Percentiles rank a stretch among this genome's conserved stretches.
phyloP scores from a whole-genome alignment of 2,888 invertebrate genomes.

The Rugalucina vietnamica region DNA sequence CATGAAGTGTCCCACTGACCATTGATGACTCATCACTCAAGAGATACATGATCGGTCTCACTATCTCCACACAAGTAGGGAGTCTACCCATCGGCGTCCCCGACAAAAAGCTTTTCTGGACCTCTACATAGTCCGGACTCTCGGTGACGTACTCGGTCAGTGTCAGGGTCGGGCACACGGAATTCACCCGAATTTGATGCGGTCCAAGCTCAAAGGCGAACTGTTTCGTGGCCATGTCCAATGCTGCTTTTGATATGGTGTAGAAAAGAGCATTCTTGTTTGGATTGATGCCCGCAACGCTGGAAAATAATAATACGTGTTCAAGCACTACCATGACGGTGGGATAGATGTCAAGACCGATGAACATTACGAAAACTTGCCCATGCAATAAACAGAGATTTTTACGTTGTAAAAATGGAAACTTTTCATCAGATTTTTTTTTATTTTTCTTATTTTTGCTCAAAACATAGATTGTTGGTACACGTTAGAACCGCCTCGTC shows the following conservation, averaged over 20 bases:
- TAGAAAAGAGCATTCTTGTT: background rate
- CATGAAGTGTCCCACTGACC: slow-evolving; percentile 4
- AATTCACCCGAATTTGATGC: slow-evolving; percentile 91
- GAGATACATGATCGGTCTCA: background rate
- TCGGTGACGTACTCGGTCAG: slow-evolving; percentile 93
- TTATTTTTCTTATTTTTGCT: too few species aligned
- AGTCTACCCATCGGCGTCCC: background rate
- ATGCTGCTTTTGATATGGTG: background rate
- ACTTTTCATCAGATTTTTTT: too few species aligned
- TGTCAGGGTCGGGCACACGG: slow-evolving; percentile 96
- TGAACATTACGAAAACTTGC: too few species aligned
- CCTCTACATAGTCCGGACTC: background rate
- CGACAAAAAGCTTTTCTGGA: background rate
- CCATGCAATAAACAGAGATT: too few species aligned
- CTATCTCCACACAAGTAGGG: background rate
- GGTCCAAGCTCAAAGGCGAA: slow-evolving; percentile 14
- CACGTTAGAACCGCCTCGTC: too few species aligned
- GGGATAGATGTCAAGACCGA: too few species aligned
- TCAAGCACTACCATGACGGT: too few species aligned
- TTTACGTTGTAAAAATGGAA: too few species aligned
- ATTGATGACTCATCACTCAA: slow-evolving; percentile 11
- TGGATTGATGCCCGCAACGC: background rate
- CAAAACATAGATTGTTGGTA: too few species aligned
- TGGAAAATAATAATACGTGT: too few species aligned
- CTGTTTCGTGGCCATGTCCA: slow-evolving; percentile 24